Conservation (phyloP, 2,797 vertebrate genomes). For the Sarcoramphus papa region DNA sequence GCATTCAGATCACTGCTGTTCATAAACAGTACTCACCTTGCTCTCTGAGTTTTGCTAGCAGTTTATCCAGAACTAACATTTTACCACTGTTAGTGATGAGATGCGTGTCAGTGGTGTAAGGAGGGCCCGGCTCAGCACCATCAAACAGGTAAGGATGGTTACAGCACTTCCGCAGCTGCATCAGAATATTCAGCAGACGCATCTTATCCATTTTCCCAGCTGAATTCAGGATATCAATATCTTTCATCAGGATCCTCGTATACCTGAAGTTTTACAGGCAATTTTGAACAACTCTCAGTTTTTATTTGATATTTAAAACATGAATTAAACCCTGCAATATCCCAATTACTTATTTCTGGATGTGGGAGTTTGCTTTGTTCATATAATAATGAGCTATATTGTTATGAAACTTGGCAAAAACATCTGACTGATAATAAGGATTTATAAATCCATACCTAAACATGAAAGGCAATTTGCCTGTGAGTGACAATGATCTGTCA, state of each 20-base stretch:
- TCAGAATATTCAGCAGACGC: constrained; percentile 81
- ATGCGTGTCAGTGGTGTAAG: constrained; percentile 82
- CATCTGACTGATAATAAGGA: background rate
- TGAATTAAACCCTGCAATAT: background rate
- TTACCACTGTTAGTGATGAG: constrained; percentile 82
- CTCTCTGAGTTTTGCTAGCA: constrained; percentile 78
- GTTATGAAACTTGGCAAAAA: background rate
- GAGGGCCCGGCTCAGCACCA: constrained; percentile 80
- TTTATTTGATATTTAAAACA: background rate
- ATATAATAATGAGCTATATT: background rate
- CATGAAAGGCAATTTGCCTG: background rate
- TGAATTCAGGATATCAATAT: constrained; percentile 82
- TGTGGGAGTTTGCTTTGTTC: background rate
- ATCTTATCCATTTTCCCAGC: constrained; percentile 85
- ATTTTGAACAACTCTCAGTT: background rate
- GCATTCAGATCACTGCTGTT: background rate
- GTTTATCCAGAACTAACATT: constrained; percentile 82
- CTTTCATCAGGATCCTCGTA: constrained; percentile 83
- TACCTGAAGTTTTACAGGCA: constrained; percentile 70
- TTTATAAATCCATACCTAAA: background rate
- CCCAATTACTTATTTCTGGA: background rate
- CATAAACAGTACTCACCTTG: constrained; percentile 66
- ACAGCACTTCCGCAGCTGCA: constrained; percentile 82
- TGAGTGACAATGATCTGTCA: background rate
- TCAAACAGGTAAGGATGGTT: constrained; percentile 83